Base-by-base conservation (phyloP, 2,113 vertebrate genomes). In the Miniopterus natalensis region DNA sequence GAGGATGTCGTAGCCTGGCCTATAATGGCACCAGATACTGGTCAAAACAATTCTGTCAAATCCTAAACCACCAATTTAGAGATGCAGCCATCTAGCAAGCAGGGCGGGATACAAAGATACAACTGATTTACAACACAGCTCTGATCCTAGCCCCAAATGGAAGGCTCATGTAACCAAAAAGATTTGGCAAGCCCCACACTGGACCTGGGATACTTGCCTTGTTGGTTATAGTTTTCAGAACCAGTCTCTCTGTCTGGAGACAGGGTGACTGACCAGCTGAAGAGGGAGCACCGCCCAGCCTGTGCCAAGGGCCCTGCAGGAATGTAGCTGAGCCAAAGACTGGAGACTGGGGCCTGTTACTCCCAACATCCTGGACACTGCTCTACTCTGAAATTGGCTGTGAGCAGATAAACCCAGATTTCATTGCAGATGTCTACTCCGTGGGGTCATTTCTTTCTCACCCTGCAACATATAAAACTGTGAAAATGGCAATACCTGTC, bases 111-210 rank as follows among this genome's bases (percentile, higher is more conserved):
- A 86, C 77, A 79, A 45, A 87, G 77, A 88, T 31, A 59, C 25
- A 83, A 83, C 9, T 71, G 71, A 91, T 85, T 23, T 57, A 68
- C 21, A 45, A n/a, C 65, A 89, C 2, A 79, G 70, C 55, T 92
- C 49, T 83, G 29, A 90, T 74, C 66, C 59, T 77, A 31, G 45
- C 51, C 53, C 74, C 71, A 63, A 2, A 79, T 0, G 20, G 47
- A 92, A 88, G 57, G 12, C 11, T 36, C 68, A 14, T 47, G 61
- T 93, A 83, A 89, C 31, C 49, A 75, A 92, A 81, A 95, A 20
- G 78, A n/a, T 63, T 73, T 2, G 11, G 12, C n/a, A 84, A 57
- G 27, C 31, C 61, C 68, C 11, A 45, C 27, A 68, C 10, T 73
- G 49, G 55, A 83, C 29, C 23, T 65, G 55, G 47, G 27, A 71